Percentiles rank a stretch among this genome's conserved stretches.
Conservation (phyloP, 2,113 vertebrate species). For the Thalassoma bifasciatum region DNA sequence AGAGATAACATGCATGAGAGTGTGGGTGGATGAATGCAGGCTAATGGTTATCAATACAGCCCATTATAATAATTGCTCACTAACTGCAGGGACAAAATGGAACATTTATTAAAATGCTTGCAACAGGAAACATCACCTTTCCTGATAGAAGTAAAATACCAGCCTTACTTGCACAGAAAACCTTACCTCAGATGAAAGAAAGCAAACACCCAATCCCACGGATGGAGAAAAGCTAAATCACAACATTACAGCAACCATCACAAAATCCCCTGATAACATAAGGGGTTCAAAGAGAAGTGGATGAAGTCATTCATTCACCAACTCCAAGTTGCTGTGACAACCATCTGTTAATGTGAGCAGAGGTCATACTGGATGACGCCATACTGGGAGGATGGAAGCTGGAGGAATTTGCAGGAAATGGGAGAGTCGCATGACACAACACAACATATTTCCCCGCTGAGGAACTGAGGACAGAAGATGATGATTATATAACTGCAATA, state of each 20-base stretch:
- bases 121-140: neutral
- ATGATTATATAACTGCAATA: neutral
- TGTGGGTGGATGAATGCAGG: slow-evolving; percentile 6
- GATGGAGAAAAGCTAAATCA: neutral
- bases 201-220: no score
- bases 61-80: slow-evolving; percentile 3
- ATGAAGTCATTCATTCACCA: slow-evolving; percentile 45
- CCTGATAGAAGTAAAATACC: neutral
- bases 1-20: slow-evolving; percentile 2
- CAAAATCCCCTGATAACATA: neutral
- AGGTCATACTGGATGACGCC: slow-evolving; percentile 12
- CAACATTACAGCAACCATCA: neutral
- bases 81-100: neutral
- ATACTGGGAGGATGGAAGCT: slow-evolving; percentile 43
- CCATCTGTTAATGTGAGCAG: slow-evolving; percentile 54
- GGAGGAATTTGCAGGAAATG: slow-evolving; percentile 66
- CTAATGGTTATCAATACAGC: neutral
- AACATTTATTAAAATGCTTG: neutral
- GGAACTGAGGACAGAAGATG: neutral
- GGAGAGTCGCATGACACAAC: slow-evolving; percentile 22
- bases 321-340: slow-evolving; percentile 59
- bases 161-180: neutral
- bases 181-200: neutral
- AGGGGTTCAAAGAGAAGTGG: slow-evolving; percentile 7
- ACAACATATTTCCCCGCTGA: slow-evolving; percentile 7